A percentile compares a stretch with the other conserved stretches of the same genome.
phyloP scores from a whole-genome alignment of 2,888 invertebrate species.

The Trichogramma dendrolimi region DNA sequence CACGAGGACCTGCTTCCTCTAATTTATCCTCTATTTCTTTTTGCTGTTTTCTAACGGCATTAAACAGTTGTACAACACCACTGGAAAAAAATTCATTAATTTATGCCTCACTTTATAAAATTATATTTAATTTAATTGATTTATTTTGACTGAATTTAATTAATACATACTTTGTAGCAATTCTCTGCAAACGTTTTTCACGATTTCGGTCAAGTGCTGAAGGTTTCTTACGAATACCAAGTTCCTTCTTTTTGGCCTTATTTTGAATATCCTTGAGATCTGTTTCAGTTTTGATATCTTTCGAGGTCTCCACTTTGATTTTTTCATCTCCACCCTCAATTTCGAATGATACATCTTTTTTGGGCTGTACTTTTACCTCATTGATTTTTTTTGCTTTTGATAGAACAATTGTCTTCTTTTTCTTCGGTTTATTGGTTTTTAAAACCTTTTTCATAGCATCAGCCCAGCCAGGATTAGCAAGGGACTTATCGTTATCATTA shows the following conservation, averaged over 20 bases:
- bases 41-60: conserved; percentile 84
- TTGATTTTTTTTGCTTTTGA: conserved; percentile 74
- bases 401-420: conserved; percentile 70
- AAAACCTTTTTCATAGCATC: conserved; percentile 78
- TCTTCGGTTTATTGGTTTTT: conserved; percentile 68
- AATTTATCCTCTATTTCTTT: conserved; percentile 69
- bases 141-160: conserved; percentile 15
- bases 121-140: conserved; percentile 6
- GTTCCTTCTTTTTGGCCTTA: conserved; percentile 54
- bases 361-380: conserved; percentile 54
- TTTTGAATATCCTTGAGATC: conserved; percentile 35
- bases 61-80: conserved; percentile 89
- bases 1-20: conserved; percentile 68
- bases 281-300: conserved; percentile 33
- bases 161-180: conserved; percentile 66
- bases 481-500: conserved; percentile 23
- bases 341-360: conserved; percentile 59
- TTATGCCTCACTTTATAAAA: conserved; percentile 65
- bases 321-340: conserved; percentile 58
- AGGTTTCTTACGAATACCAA: conserved; percentile 71
- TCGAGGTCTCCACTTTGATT: conserved; percentile 47
- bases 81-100: conserved; percentile 72
- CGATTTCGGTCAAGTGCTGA: conserved; percentile 70
- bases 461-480: conserved; percentile 70
- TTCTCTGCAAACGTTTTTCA: conserved; percentile 73